Percentiles rank a stretch among this genome's conserved stretches.
phyloP scores from a whole-genome alignment of 2,888 invertebrate genomes.

The Copidosoma aretas region DNA sequence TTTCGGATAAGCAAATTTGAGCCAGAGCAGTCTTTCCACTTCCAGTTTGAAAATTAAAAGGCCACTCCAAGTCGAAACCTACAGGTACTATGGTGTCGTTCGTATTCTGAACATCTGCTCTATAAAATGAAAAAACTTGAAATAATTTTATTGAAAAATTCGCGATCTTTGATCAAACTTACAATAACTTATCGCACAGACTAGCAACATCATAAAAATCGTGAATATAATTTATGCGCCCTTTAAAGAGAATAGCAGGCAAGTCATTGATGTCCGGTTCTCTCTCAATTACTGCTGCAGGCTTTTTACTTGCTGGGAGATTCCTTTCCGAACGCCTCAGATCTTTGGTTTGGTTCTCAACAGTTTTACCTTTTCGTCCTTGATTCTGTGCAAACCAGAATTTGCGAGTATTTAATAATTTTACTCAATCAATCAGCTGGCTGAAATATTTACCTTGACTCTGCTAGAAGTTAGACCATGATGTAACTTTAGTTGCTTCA shows the following conservation, averaged over 20 bases:
- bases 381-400: background rate
- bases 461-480: no score
- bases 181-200: constrained; percentile 56
- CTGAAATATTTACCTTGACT: no score
- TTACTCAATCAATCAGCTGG: no score
- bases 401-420: no score
- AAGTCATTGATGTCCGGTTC: constrained; percentile 44
- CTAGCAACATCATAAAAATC: constrained; percentile 54
- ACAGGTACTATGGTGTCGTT: constrained; percentile 62
- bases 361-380: background rate
- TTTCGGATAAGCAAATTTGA: constrained; percentile 68
- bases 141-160: background rate
- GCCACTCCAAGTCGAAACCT: constrained; percentile 75
- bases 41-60: constrained; percentile 68
- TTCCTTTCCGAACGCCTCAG: constrained; percentile 47
- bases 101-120: constrained; percentile 56
- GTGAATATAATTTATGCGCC: constrained; percentile 50
- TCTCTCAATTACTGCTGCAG: constrained; percentile 23
- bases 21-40: constrained; percentile 69
- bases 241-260: constrained; percentile 50
- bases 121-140: constrained; percentile 46
- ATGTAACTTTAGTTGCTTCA: background rate
- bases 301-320: constrained; percentile 40
- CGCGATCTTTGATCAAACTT: constrained; percentile 39
- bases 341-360: background rate